Percentiles rank a stretch among this genome's conserved stretches.
Conservation (phyloP, 2,797 vertebrate genomes). For the Gallinago solitaria region DNA sequence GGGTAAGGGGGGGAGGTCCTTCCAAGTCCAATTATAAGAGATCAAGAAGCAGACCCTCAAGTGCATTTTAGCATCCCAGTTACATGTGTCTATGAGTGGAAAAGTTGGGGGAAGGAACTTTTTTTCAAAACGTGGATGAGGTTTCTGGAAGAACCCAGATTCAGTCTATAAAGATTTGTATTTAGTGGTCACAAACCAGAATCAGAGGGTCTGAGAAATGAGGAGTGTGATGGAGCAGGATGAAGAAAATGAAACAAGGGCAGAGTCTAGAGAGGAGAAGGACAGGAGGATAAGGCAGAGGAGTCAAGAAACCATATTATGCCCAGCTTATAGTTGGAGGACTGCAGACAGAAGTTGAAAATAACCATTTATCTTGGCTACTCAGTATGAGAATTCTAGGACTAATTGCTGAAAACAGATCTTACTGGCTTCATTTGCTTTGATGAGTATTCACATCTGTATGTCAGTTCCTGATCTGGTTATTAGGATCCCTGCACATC, state of each 20-base stretch:
- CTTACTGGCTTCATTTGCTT: background rate
- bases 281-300: background rate
- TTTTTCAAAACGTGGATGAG: background rate
- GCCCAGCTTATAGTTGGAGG: background rate
- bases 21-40: background rate
- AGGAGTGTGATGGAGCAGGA: background rate
- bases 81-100: accelerated
- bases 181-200: background rate
- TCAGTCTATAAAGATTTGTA: background rate
- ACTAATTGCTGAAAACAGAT: background rate
- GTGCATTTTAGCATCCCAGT: background rate
- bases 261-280: background rate
- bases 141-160: background rate
- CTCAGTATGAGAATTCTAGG: background rate
- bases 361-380: background rate
- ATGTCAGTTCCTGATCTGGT: background rate
- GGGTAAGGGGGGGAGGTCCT: background rate
- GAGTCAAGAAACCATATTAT: background rate
- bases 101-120: background rate
- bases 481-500: background rate
- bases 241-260: background rate
- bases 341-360: background rate
- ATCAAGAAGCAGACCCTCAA: background rate
- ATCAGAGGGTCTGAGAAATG: background rate
- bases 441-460: background rate